Percentiles rank a stretch among this genome's conserved stretches.
Conservation (phyloP, 2,113 vertebrate species). For the Mesitornis unicolor region DNA sequence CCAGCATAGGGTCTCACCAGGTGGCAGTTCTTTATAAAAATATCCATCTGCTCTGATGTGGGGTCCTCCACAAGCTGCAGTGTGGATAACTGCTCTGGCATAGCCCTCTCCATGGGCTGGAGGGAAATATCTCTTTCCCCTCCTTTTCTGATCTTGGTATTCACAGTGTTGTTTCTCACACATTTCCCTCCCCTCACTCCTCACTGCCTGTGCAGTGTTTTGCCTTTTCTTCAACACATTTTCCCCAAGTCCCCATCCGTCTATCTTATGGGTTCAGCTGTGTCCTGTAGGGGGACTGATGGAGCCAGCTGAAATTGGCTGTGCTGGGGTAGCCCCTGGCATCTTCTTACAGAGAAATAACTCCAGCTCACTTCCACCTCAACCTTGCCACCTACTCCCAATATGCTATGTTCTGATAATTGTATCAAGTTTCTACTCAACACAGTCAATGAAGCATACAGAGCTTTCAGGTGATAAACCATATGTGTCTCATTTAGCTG, state of each 20-base stretch:
- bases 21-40: background rate
- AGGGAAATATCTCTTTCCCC: background rate
- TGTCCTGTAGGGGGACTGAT: background rate
- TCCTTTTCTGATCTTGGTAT: background rate
- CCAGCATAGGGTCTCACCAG: background rate
- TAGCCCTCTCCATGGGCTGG: too few species aligned
- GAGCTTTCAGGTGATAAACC: background rate
- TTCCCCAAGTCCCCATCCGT: background rate
- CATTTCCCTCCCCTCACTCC: background rate
- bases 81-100: background rate
- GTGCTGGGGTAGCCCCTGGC: background rate
- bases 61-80: background rate
- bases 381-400: background rate
- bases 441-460: background rate
- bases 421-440: background rate
- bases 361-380: background rate
- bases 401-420: too few species aligned
- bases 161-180: background rate
- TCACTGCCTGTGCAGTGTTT: background rate
- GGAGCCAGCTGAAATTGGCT: background rate
- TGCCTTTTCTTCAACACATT: background rate
- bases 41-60: background rate
- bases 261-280: background rate
- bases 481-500: background rate
- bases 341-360: background rate